Evolutionary conservation across 2,797 vertebrate species (phyloP).

Genomic region (Labroides dimidiatus): DNA sequence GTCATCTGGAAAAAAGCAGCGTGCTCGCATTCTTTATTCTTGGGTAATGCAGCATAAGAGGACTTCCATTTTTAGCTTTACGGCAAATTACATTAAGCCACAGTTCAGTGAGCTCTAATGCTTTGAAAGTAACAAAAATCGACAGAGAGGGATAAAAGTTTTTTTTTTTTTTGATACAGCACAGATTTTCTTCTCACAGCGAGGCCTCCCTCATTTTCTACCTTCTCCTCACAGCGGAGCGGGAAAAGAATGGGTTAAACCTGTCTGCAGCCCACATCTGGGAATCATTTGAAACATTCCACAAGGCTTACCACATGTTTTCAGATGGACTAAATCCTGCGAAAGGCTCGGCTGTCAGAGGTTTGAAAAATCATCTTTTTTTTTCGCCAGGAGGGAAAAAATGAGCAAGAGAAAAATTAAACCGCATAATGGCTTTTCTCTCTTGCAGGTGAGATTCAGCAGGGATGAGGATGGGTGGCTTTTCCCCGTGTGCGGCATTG

Average conservation of each 20-base stretch:
- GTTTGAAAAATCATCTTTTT: conserved; percentile 80
- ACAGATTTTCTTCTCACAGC: conserved; percentile 59
- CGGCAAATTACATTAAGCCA: conserved; percentile 76
- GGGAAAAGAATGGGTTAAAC: conserved; percentile 84
- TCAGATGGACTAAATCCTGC: conserved; percentile 88
- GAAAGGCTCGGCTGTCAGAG: conserved; percentile 85
- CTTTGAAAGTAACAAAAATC: conserved; percentile 77
- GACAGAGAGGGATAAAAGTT: conserved; percentile 62
- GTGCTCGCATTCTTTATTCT: conserved; percentile 72
- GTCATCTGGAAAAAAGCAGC: conserved; percentile 79
- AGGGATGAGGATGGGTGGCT: conserved; percentile 32
- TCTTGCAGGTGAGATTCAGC: conserved; percentile 72
- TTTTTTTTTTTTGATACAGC: conserved; percentile 64
- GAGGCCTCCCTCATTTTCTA: conserved; percentile 43
- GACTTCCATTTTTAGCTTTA: conserved; percentile 78
- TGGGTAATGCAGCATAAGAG: conserved; percentile 78
- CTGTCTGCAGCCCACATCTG: conserved; percentile 88
- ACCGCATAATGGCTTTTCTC: conserved; percentile 72
- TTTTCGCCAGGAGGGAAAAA: conserved; percentile 61
- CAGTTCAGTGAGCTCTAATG: conserved; percentile 72
- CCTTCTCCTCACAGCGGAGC: conserved; percentile 47
- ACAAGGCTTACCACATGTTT: conserved; percentile 90
- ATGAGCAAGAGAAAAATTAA: conserved; percentile 74
- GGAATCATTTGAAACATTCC: conserved; percentile 90
- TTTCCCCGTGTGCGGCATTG: conserved; percentile 19